Base-by-base conservation (phyloP, 2,888 invertebrate species). In the Ptilodon capucinus region DNA sequence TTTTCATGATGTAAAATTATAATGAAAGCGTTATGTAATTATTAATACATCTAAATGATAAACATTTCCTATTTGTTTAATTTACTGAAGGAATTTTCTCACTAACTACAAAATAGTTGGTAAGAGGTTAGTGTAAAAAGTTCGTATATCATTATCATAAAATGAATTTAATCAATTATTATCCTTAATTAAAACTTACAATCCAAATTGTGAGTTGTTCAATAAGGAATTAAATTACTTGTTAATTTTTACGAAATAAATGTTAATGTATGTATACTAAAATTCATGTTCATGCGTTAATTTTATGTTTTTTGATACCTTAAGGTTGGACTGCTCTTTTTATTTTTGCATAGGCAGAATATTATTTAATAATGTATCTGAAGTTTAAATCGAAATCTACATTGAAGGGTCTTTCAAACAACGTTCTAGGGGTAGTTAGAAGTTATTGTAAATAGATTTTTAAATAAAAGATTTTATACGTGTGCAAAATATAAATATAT, bases 401-500 rank as follows among this genome's bases (percentile, higher is more conserved):
- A 69, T 54, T 59, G 56, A 71, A 77, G 71, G 75, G 75, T 81
- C 75, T 76, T 16, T 70, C 64, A 67, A 73, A 77, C 76, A 80
- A 81, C 76, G 76, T 79, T 71, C 65, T 76, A 80, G 66, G 52
- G 60, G 72, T 86, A 86, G 76, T 61, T 85, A 81, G 77, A 77
- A 71, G 74, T 78, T 73, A 79, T 71, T 86, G 84, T 86, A 86
- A 67, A 88, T 86, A 87, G 60, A 75, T 74, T 79, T 81, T 79
- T 75, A 75, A 76, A 58, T 71, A 68, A 76, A 77, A 72, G 65
- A 72, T 87, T 86, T 87, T 86, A 82, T 87, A 87, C 81, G 75
- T 75, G 74, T 74, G 75, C 78, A 65, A 73, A 75, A 67, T 64
- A 48, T 59, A 66, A 63, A 67, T 66, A 66, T 60, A 70, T 66